Evolutionary conservation across 1,140 invertebrate genomes (phyloP).

Genomic region (Popillia japonica): DNA sequence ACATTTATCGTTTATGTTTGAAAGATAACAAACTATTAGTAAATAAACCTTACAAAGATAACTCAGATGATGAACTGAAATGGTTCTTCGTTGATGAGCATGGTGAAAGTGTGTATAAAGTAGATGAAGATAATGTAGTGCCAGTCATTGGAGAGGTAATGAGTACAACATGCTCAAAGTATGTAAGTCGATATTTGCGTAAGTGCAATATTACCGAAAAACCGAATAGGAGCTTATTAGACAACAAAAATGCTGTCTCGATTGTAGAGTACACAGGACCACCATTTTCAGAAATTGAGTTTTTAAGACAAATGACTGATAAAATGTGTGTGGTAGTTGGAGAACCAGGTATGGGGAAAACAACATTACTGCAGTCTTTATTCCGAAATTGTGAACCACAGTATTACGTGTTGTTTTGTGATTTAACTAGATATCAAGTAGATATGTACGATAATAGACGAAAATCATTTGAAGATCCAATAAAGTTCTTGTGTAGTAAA

Average conservation of each 20-base stretch:
- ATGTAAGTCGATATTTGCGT: background rate
- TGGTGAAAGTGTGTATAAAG: background rate
- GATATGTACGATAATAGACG: background rate
- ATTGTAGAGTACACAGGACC: background rate
- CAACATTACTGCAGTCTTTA: background rate
- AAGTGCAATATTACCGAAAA: too few relatives aligned
- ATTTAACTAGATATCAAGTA: background rate
- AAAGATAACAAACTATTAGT: too few relatives aligned
- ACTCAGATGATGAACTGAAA: background rate
- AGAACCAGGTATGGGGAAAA: conserved; percentile 37
- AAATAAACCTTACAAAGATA: too few relatives aligned
- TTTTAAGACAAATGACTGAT: background rate
- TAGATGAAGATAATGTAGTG: background rate
- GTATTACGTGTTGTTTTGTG: background rate
- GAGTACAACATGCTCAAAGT: background rate
- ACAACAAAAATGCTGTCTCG: background rate
- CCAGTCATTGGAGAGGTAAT: background rate
- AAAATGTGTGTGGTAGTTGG: conserved; percentile 23
- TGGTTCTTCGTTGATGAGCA: background rate
- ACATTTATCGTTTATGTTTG: too few relatives aligned
- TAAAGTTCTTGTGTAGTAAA: background rate
- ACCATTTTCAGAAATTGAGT: background rate
- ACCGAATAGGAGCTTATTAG: background rate
- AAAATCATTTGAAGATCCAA: conserved; percentile 13
- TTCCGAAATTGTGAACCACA: background rate